These are phyloP conservation scores for Drepanosiphum platanoidis DNA, from an alignment of 2,888 invertebrate species.

Conservation along the genomic window DNA sequence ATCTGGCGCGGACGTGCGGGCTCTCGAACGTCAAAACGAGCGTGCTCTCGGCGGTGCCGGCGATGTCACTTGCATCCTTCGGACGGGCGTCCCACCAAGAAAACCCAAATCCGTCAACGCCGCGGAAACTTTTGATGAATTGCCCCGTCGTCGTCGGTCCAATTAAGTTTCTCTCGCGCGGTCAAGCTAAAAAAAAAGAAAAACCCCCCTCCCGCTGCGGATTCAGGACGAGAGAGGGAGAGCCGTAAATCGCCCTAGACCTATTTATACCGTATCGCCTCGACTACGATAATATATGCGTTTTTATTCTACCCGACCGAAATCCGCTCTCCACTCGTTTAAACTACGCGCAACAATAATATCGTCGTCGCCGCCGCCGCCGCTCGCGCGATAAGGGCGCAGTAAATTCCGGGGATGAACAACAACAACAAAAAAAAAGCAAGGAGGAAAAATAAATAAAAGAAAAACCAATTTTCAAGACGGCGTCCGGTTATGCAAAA, in stretches of 20 bases:
- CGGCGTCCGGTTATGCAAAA: slow-evolving; percentile 55
- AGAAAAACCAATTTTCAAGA: slow-evolving; percentile 42
- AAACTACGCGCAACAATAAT: neutral
- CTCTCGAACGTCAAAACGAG: slow-evolving; percentile 38
- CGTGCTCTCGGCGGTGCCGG: neutral
- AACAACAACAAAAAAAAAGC: too few relatives aligned
- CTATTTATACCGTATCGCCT: too few relatives aligned
- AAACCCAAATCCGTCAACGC: slow-evolving; percentile 41
- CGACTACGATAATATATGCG: too few relatives aligned
- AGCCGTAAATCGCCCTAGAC: neutral
- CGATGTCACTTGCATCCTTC: slow-evolving; percentile 51
- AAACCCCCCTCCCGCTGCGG: too few relatives aligned
- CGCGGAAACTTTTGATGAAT: slow-evolving; percentile 53
- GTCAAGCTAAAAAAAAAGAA: slow-evolving; percentile 36
- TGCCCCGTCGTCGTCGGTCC: slow-evolving; percentile 1
- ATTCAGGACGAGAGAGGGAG: neutral
- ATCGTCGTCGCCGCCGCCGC: neutral
- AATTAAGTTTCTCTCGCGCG: slow-evolving; percentile 34
- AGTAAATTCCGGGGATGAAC: slow-evolving; percentile 38
- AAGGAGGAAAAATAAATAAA: too few relatives aligned
- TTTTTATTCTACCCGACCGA: neutral
- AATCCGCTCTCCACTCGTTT: neutral
- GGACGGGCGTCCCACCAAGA: slow-evolving; percentile 5
- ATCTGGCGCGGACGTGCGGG: slow-evolving; percentile 54
- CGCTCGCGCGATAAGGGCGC: slow-evolving; percentile 9